Evolutionary conservation across 2,888 invertebrate genomes (phyloP), one percentile per base, ranked within the genome.

Genomic region (Salpingus planirostris): DNA sequence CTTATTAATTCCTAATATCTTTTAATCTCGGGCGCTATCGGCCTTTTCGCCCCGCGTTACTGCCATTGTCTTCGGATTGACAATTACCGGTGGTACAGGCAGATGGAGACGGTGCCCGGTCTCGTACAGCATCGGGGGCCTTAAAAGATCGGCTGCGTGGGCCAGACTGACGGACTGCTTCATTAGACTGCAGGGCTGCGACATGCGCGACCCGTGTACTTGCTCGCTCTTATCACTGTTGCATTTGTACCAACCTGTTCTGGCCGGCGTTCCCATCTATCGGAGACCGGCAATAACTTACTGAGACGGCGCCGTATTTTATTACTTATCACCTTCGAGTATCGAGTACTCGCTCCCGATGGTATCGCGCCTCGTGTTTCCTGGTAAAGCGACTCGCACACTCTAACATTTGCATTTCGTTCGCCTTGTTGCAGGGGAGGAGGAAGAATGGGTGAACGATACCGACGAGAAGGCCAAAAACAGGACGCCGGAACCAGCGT

Each of bases 351-450:
- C 46, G 47, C 47, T 44, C 35, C 44, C 37, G 51, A 50, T 50
- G 36, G 29, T 49, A 52, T 52, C 51, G 36, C 18, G 29, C 38
- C 44, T 46, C 44, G 43, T 51, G 52, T 51, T 51, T 52, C 49
- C 49, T 50, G 41, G 41, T 42, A 39, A 41, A 40, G 36, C 40
- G 36, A 33, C 28, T 30, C n/a, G n/a, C n/a, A 31, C 38, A 36
- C 25, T 29, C 26, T 44, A 43, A 45, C 42, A 42, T 45, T 44
- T 46, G 40, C 43, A 41, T 44, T 44, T 23, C n/a, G n/a, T n/a
- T n/a, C n/a, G n/a, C n/a, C n/a, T 56, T 46, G 52, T 73, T 73
- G 36, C 71, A 76, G 76, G 75, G 66, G 75, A 76, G 65, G 74
- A 72, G 65, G 73, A 72, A 69, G 74, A 74, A 70, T 74, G 76